phyloP scores from a whole-genome alignment of 2,888 invertebrate genomes.

The Phortica magna region DNA sequence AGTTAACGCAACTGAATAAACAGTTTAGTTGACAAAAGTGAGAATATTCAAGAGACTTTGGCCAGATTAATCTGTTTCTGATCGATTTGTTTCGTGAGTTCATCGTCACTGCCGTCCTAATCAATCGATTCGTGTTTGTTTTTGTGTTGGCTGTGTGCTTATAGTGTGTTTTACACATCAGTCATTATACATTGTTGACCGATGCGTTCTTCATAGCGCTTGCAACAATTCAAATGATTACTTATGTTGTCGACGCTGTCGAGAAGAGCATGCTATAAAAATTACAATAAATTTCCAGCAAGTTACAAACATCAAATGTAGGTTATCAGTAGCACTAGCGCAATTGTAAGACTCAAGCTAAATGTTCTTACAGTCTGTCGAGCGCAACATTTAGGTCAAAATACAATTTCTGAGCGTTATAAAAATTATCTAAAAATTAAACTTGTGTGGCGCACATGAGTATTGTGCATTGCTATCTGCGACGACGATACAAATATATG shows the following conservation, averaged over 20 bases:
- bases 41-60: too few species aligned
- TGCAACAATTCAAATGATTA: neutral
- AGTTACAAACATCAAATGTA: neutral
- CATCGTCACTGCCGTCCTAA: too few species aligned
- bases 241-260: neutral
- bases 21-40: too few species aligned
- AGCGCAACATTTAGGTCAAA: conserved; percentile 71
- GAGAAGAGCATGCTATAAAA: neutral
- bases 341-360: neutral
- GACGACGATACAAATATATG: neutral
- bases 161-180: too few species aligned
- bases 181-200: too few species aligned
- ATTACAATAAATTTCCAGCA: conserved; percentile 1
- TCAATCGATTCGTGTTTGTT: too few species aligned
- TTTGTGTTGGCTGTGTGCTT: too few species aligned
- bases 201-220: neutral
- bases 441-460: neutral
- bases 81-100: too few species aligned
- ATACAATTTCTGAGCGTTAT: conserved; percentile 49
- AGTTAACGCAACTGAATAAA: too few species aligned
- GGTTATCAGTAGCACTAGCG: neutral
- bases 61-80: too few species aligned
- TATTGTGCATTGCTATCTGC: neutral
- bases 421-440: conserved; percentile 5
- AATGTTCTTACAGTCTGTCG: neutral